Base-by-base conservation (phyloP, 2,888 invertebrate genomes). In the Acleris holmiana region DNA sequence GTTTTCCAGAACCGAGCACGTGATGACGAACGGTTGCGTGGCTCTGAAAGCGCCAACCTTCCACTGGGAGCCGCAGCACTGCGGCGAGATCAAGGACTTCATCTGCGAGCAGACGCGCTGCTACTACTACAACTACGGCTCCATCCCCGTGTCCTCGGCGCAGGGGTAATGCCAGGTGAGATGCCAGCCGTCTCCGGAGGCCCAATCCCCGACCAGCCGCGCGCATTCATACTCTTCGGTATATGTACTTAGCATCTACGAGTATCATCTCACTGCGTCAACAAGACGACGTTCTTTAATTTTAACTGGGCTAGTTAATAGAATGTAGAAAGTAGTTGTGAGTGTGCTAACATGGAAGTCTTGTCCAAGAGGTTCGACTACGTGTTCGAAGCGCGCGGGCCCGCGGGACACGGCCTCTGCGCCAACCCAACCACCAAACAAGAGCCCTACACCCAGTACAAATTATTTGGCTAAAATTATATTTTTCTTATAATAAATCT, bases 141-240 rank as follows among this genome's bases (percentile, higher is more conserved):
- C 96, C 88, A 97, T 97, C 93, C 96, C 96, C 87, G 97, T 97
- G 83, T 96, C 96, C 86, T 96, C 96, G 80, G 95, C 96, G 94
- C 97, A 97, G 96, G 97, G 97, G 97, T 97, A 97, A 97, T 96
- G 90, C 86, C 93, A 96, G 95, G 95, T 95, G 95, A 95, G 95
- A 93, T 93, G 92, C 92, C 92, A 92, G 89, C 91, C 85, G 91
- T 88, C 89, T 89, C 91, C 90, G 86, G 91, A 91, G 88, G 87
- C 85, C 91, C 85, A 84, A 84, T 87, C 91, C 91, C 92, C 86
- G 87, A 83, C 78, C 79, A 82, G 84, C 86, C 88, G 86, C 90
- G 90, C 90, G 86, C 88, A 67, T 67, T 53, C 29, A 29, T 61
- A 65, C 17, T 48, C 55, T 23, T 53, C 47, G 54, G 54, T 66